Evolutionary conservation across 1,140 invertebrate species (phyloP).

Genomic region (Brachionus asplanchnoidis): DNA sequence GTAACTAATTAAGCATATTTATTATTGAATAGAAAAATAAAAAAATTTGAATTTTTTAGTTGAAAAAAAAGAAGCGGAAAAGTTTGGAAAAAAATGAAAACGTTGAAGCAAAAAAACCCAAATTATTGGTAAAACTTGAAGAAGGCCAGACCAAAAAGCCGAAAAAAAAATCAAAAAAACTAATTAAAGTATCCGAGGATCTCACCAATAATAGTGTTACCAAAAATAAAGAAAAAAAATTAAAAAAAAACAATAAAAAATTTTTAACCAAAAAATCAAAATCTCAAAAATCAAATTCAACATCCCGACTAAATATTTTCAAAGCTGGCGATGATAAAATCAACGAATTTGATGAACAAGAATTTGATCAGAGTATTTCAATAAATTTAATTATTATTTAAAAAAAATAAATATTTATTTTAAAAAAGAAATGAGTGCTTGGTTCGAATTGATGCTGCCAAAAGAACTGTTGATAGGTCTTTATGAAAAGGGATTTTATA

Average conservation of each 20-base stretch:
- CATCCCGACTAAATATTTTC: neutral
- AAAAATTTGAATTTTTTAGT: neutral
- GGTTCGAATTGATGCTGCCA: constrained; percentile 34
- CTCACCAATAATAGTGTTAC: neutral
- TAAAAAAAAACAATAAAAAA: neutral
- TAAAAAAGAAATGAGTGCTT: neutral
- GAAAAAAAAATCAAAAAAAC: neutral
- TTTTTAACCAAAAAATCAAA: neutral
- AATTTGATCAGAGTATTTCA: neutral
- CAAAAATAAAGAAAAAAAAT: neutral
- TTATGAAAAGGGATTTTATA: constrained; percentile 24
- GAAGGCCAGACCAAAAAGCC: neutral
- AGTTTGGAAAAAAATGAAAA: neutral
- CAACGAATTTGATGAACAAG: neutral
- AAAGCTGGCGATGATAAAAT: neutral
- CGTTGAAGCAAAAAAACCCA: neutral
- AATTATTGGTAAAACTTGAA: neutral
- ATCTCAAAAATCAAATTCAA: constrained; percentile 16
- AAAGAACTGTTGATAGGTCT: constrained; percentile 13
- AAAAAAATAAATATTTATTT: neutral
- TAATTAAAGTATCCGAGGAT: neutral
- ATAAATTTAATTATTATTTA: neutral
- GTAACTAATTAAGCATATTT: neutral
- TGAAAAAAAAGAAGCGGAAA: constrained; percentile 17
- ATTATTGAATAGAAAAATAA: neutral